Evolutionary conservation across 2,113 vertebrate species (phyloP).

Genomic region (Eonycteris spelaea): DNA sequence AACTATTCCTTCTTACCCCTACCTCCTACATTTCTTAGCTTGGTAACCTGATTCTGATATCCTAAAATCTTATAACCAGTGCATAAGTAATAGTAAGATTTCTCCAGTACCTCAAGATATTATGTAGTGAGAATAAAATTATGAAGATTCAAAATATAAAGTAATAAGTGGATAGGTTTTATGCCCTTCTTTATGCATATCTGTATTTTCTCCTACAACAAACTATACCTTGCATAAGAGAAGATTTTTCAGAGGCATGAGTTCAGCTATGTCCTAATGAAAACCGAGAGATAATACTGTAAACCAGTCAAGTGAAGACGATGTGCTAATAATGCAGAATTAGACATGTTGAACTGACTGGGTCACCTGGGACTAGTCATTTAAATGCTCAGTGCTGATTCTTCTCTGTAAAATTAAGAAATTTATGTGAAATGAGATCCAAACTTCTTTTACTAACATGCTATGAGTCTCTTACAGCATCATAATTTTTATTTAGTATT

Average conservation of each 20-base stretch:
- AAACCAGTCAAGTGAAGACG: background rate
- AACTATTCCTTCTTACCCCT: background rate
- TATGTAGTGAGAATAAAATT: background rate
- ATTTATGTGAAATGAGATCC: background rate
- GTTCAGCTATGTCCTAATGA: background rate
- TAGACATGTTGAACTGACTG: background rate
- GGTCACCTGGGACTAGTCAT: background rate
- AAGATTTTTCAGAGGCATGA: background rate
- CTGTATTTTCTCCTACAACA: background rate
- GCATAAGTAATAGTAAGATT: background rate
- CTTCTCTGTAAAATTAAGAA: background rate
- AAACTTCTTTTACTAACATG: background rate
- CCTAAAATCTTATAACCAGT: background rate
- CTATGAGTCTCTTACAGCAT: background rate
- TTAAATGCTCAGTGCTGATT: background rate
- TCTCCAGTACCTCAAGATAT: background rate
- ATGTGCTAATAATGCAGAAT: background rate
- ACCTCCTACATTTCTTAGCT: background rate
- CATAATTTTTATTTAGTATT: background rate
- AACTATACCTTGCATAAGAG: background rate
- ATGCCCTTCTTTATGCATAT: background rate
- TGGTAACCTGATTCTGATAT: background rate
- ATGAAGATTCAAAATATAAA: background rate
- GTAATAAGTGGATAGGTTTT: background rate
- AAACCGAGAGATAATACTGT: background rate